Conservation (phyloP, 2,888 invertebrate genomes). For the Temnothorax unifasciatus region DNA sequence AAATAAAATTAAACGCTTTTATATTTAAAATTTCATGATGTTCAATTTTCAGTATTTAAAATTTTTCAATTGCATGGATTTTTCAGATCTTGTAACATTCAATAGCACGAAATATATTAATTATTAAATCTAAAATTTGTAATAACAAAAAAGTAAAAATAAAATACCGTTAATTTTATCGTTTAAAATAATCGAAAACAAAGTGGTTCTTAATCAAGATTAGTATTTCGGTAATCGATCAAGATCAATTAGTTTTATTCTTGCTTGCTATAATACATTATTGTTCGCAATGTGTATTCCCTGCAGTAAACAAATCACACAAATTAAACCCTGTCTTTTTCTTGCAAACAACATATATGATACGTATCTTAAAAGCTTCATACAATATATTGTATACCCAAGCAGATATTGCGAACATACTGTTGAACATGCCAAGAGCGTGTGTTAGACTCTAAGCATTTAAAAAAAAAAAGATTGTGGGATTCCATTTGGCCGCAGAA, state of each 20-base stretch:
- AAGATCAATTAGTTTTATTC: conserved; percentile 2
- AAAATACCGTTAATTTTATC: not conserved
- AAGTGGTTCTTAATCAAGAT: not conserved
- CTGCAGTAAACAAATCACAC: not conserved
- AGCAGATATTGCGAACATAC: not conserved
- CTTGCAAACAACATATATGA: conserved; percentile 4
- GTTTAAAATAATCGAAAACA: not conserved
- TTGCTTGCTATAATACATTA: not conserved
- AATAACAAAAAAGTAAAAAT: not conserved
- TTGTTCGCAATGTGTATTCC: not conserved
- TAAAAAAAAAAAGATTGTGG: not conserved
- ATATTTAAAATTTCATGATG: not conserved
- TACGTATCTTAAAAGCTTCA: conserved; percentile 22
- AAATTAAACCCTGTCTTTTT: conserved; percentile 30
- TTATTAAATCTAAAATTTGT: not conserved
- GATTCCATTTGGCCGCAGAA: not conserved
- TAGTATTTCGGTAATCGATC: conserved; percentile 1
- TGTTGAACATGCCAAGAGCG: not conserved
- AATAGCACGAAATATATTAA: not conserved
- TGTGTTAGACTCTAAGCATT: not conserved
- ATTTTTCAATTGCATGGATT: not conserved
- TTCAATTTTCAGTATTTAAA: not conserved
- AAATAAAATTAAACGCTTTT: not conserved
- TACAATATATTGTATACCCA: conserved; percentile 11
- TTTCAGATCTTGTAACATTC: not conserved